Evolutionary conservation across 1,140 invertebrate species (phyloP).

Genomic region (Drosophila sproati): DNA sequence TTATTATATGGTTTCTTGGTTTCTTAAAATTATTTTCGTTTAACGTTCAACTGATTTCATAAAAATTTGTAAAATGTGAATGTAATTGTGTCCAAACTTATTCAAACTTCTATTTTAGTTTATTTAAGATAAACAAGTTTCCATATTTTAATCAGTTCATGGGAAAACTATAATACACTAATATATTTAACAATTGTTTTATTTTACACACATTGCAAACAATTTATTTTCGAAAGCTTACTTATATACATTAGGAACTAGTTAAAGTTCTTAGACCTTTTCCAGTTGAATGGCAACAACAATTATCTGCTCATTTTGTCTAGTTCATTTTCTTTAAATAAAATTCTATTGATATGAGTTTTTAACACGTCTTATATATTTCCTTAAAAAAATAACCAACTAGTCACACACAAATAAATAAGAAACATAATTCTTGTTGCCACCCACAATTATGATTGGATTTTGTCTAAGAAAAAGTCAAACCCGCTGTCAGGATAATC

Average conservation of each 20-base stretch:
- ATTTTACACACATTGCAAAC: no score
- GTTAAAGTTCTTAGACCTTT: not conserved
- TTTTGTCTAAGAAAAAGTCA: slow-evolving; percentile 41
- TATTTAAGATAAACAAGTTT: not conserved
- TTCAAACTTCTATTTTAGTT: not conserved
- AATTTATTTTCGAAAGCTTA: not conserved
- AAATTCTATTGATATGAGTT: slow-evolving; percentile 3
- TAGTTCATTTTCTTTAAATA: slow-evolving; percentile 1
- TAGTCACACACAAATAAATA: slow-evolving; percentile 25
- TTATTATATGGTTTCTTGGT: no score
- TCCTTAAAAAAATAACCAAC: slow-evolving; percentile 2
- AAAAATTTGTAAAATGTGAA: no score
- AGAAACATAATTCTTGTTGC: slow-evolving; percentile 44
- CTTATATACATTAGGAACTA: not conserved
- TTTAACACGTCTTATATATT: slow-evolving; percentile 14
- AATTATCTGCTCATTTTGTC: slow-evolving; percentile 10
- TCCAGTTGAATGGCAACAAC: not conserved
- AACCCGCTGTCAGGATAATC: slow-evolving; percentile 76
- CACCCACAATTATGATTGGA: slow-evolving; percentile 47
- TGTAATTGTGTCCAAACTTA: no score
- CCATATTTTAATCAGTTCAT: not conserved
- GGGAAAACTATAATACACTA: no score
- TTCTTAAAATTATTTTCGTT: not conserved
- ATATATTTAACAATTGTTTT: no score
- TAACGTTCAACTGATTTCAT: no score